A percentile compares a stretch with the other conserved stretches of the same genome.
phyloP scores from a whole-genome alignment of 2,888 invertebrate species.

The Tenthredo amoena region DNA sequence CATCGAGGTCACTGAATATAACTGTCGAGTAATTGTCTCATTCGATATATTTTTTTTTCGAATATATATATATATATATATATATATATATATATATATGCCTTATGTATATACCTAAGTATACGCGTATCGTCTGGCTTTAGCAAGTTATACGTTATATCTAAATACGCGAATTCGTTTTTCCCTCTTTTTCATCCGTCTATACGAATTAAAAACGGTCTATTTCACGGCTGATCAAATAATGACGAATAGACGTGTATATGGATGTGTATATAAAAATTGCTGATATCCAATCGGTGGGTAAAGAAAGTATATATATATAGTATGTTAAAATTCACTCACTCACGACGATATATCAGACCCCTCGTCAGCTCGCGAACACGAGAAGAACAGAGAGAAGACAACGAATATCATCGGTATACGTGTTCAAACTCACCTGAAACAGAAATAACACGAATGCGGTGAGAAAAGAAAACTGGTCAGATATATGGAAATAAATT shows the following conservation, averaged over 20 bases:
- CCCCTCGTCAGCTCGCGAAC: neutral
- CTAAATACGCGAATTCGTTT: no score
- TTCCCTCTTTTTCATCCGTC: no score
- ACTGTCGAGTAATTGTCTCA: conserved; percentile 15
- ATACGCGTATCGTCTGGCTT: no score
- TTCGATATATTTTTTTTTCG: no score
- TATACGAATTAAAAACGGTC: no score
- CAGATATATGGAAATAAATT: neutral
- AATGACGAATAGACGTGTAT: no score
- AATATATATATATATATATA: neutral
- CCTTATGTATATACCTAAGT: neutral
- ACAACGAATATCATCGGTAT: neutral
- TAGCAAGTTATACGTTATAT: no score
- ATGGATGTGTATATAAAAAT: no score
- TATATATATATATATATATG: neutral
- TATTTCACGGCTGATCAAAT: no score
- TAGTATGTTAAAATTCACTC: neutral
- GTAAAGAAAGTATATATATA: no score
- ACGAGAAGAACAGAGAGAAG: neutral
- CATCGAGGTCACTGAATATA: conserved; percentile 21
- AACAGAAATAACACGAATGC: neutral
- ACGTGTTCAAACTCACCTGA: neutral
- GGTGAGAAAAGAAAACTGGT: neutral
- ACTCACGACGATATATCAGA: neutral
- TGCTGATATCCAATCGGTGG: no score